phyloP scores from a whole-genome alignment of 1,140 invertebrate genomes.

The Melipona quadrifasciata region DNA sequence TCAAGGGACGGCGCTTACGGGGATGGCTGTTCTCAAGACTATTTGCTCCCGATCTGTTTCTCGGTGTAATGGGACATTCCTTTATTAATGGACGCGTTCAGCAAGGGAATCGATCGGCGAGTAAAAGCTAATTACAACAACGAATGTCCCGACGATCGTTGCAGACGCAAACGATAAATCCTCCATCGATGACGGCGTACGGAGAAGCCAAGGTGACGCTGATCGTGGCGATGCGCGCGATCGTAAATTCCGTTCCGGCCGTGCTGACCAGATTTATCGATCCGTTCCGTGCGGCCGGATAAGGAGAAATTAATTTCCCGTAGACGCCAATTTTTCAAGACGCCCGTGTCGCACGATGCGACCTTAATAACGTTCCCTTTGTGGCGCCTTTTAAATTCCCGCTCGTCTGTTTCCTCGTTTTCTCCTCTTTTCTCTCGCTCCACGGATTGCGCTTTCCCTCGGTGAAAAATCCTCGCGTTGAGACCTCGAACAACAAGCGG shows the following conservation, averaged over 20 bases:
- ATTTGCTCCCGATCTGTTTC: background rate
- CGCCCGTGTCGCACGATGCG: slow-evolving; percentile 19
- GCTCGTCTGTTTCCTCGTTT: background rate
- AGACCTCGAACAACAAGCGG: background rate
- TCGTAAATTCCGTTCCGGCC: slow-evolving; percentile 56
- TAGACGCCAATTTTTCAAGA: slow-evolving; percentile 64
- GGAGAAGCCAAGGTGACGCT: slow-evolving; percentile 56
- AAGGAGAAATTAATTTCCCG: slow-evolving; percentile 66
- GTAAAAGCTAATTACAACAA: slow-evolving; percentile 33
- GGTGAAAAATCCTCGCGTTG: background rate
- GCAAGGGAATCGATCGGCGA: background rate
- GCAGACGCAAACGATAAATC: slow-evolving; percentile 45
- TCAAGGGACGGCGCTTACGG: background rate
- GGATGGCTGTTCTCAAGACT: background rate
- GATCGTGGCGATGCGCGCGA: slow-evolving; percentile 27
- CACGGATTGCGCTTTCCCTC: background rate
- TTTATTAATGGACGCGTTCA: background rate
- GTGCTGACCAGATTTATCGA: slow-evolving; percentile 63
- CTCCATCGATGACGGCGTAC: slow-evolving; percentile 44
- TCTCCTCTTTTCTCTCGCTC: background rate
- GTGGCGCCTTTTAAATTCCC: slow-evolving; percentile 22
- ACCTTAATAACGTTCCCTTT: slow-evolving; percentile 49
- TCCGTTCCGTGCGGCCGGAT: slow-evolving; percentile 46
- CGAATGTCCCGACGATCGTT: slow-evolving; percentile 27
- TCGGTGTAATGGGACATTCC: background rate